These are phyloP conservation scores for Drosophila mauritiana DNA, from an alignment of 1,140 invertebrate genomes.

Conservation along the genomic window DNA sequence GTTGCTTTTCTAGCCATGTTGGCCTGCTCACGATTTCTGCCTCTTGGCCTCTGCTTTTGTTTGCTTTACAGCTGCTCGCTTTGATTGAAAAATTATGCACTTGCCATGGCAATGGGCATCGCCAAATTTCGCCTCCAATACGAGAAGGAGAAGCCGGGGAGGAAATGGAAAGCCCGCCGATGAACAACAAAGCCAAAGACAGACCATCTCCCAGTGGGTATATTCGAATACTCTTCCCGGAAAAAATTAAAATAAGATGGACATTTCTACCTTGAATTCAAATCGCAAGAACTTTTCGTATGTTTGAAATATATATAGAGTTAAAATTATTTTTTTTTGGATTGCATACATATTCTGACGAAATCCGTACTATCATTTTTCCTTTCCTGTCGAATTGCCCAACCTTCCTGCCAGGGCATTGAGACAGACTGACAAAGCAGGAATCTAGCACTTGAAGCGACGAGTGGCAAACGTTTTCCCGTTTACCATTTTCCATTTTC, in stretches of 20 bases:
- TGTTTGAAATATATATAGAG: no score
- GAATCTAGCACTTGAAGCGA: slow-evolving; percentile 70
- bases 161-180: slow-evolving; percentile 25
- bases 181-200: slow-evolving; percentile 22
- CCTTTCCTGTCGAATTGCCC: neutral
- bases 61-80: slow-evolving; percentile 79
- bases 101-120: slow-evolving; percentile 78
- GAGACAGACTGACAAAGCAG: slow-evolving; percentile 40
- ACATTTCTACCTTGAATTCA: neutral
- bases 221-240: slow-evolving; percentile 35
- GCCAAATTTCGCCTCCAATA: slow-evolving; percentile 66
- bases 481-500: slow-evolving; percentile 55
- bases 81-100: slow-evolving; percentile 83
- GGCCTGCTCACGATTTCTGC: slow-evolving; percentile 44
- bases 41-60: slow-evolving; percentile 50
- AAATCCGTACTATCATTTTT: neutral
- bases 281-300: no score
- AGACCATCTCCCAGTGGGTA: slow-evolving; percentile 24
- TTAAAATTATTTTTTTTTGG: no score
- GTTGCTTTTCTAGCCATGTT: slow-evolving; percentile 53
- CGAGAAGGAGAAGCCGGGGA: slow-evolving; percentile 5
- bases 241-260: neutral
- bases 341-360: no score
- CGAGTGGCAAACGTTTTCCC: slow-evolving; percentile 55
- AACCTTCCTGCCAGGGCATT: slow-evolving; percentile 33